These are phyloP conservation scores for Anticlea derivata DNA, from an alignment of 2,888 invertebrate species.

Conservation along the genomic window DNA sequence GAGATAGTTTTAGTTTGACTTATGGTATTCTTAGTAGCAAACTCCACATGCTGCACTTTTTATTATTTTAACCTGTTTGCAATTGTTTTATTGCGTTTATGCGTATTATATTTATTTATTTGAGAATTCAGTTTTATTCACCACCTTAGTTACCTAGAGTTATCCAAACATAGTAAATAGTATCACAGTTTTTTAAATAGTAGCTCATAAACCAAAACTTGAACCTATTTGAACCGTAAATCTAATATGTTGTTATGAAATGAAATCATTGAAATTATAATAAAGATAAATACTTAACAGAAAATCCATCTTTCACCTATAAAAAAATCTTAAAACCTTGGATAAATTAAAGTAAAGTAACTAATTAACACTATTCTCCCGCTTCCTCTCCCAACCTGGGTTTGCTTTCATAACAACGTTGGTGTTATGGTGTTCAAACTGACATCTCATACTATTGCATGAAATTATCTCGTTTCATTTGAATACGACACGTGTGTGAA, in stretches of 20 bases:
- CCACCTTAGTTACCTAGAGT: background rate
- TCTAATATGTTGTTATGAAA: too few species aligned
- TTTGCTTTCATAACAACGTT: conserved; percentile 72
- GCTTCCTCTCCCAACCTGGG: conserved; percentile 61
- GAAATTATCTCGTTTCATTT: conserved; percentile 50
- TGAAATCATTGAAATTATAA: too few species aligned
- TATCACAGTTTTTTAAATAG: too few species aligned
- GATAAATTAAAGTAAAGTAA: conserved; percentile 1
- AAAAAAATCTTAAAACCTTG: too few species aligned
- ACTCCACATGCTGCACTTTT: background rate
- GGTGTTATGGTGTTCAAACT: conserved; percentile 65
- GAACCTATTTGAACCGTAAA: too few species aligned
- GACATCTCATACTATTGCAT: conserved; percentile 63
- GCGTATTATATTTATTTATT: conserved; percentile 7
- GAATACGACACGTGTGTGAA: background rate
- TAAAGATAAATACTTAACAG: too few species aligned
- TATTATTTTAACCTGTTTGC: background rate
- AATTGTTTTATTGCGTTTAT: background rate
- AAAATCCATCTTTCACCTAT: too few species aligned
- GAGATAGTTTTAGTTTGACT: background rate
- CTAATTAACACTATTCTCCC: conserved; percentile 50
- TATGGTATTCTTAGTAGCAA: conserved; percentile 4
- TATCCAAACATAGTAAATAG: background rate
- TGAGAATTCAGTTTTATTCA: conserved; percentile 17
- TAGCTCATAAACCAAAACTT: too few species aligned